These are phyloP conservation scores for Drosophila niveifrons DNA, from an alignment of 2,888 invertebrate genomes.

Conservation along the genomic window DNA sequence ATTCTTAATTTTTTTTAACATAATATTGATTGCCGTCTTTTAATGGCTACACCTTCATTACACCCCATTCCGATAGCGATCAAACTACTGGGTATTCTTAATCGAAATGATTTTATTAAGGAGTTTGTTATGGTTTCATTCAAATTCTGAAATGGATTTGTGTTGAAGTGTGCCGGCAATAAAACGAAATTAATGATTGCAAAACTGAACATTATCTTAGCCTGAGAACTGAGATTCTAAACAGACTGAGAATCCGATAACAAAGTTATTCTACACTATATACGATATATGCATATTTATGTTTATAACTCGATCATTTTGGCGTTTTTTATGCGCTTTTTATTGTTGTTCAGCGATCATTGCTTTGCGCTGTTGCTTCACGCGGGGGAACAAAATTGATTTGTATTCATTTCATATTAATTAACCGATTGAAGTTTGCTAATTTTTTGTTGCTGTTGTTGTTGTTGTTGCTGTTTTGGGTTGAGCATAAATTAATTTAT, in stretches of 20 bases:
- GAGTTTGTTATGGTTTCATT: constrained; percentile 41
- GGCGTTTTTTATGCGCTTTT: constrained; percentile 41
- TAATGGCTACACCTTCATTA: not conserved
- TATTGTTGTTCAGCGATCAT: constrained; percentile 21
- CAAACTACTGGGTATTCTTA: constrained; percentile 19
- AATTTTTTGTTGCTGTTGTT: constrained; percentile 23
- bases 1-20: not conserved
- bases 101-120: constrained; percentile 27
- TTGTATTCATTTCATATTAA: constrained; percentile 59
- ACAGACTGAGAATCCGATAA: constrained; percentile 37
- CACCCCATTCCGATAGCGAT: not conserved
- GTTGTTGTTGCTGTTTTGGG: not conserved
- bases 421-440: constrained; percentile 56
- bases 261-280: constrained; percentile 27
- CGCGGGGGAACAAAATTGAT: constrained; percentile 43
- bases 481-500: constrained; percentile 47
- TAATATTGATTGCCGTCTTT: not conserved
- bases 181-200: constrained; percentile 52
- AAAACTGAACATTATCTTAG: constrained; percentile 31
- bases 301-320: constrained; percentile 54
- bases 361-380: not conserved
- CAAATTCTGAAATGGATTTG: constrained; percentile 29
- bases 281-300: constrained; percentile 47
- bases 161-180: constrained; percentile 53
- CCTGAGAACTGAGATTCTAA: constrained; percentile 29